phyloP scores from a whole-genome alignment of 2,888 invertebrate genomes.

The Drosophila mulleri region DNA sequence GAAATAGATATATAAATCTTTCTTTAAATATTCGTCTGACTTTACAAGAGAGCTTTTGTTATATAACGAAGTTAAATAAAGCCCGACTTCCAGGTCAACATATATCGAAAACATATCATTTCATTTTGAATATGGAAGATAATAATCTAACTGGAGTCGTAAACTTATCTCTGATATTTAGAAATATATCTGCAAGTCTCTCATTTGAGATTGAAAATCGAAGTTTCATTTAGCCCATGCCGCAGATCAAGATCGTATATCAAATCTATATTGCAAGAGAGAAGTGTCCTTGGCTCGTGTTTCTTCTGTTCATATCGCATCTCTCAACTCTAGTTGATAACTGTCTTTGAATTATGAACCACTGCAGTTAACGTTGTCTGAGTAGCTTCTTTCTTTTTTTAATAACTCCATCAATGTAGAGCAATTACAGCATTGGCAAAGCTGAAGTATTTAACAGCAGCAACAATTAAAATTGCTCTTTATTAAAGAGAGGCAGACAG shows the following conservation, averaged over 20 bases:
- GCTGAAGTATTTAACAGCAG: slow-evolving; percentile 41
- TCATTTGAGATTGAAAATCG: neutral
- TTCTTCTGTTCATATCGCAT: neutral
- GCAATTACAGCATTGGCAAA: slow-evolving; percentile 33
- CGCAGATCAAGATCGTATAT: neutral
- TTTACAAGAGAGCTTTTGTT: neutral
- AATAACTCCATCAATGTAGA: slow-evolving; percentile 28
- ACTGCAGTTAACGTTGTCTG: neutral
- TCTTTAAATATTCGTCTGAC: neutral
- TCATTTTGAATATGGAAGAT: too few relatives aligned
- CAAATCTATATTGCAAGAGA: neutral
- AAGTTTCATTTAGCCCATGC: neutral
- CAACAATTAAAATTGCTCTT: slow-evolving; percentile 60
- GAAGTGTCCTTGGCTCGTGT: neutral
- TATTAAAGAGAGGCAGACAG: slow-evolving; percentile 30
- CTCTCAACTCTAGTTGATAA: neutral
- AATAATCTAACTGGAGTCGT: too few relatives aligned
- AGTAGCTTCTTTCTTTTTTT: slow-evolving; percentile 5
- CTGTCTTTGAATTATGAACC: neutral
- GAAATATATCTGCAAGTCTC: too few relatives aligned
- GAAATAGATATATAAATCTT: too few relatives aligned
- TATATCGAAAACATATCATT: neutral
- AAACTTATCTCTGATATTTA: neutral
- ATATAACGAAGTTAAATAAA: neutral
- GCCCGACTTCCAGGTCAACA: neutral